Conservation (phyloP, 2,113 vertebrate genomes). For the Daboia siamensis region DNA sequence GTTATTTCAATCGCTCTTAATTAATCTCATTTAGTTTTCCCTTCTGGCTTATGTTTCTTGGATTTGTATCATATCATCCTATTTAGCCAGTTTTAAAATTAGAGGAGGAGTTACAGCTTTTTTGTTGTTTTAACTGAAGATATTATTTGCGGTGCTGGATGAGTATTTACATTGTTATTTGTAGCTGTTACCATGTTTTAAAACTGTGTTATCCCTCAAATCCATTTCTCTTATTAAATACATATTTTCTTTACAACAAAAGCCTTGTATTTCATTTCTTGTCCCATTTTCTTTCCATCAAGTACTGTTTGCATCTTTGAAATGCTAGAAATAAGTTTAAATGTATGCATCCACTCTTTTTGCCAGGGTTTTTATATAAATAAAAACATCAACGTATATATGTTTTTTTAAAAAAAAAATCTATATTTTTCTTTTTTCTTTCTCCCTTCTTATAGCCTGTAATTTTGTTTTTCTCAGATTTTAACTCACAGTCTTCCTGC, state of each 20-base stretch:
- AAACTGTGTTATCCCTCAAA: not conserved
- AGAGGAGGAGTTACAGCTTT: not conserved
- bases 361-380: not conserved
- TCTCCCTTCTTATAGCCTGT: not conserved
- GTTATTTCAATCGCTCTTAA: not conserved
- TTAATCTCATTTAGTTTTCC: not conserved
- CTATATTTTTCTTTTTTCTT: not conserved
- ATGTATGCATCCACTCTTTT: not conserved
- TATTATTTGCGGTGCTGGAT: not conserved
- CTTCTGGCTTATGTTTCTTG: not conserved
- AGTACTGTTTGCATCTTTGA: not conserved
- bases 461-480: not conserved
- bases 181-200: not conserved
- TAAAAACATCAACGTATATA: too few species aligned
- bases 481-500: not conserved
- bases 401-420: not conserved
- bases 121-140: not conserved
- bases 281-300: not conserved
- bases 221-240: not conserved
- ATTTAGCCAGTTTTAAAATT: not conserved
- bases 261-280: not conserved
- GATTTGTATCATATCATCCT: not conserved
- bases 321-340: not conserved
- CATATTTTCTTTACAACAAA: not conserved
- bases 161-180: not conserved